Conservation (phyloP, 2,888 invertebrate species). For the Acrobasis consociella region DNA sequence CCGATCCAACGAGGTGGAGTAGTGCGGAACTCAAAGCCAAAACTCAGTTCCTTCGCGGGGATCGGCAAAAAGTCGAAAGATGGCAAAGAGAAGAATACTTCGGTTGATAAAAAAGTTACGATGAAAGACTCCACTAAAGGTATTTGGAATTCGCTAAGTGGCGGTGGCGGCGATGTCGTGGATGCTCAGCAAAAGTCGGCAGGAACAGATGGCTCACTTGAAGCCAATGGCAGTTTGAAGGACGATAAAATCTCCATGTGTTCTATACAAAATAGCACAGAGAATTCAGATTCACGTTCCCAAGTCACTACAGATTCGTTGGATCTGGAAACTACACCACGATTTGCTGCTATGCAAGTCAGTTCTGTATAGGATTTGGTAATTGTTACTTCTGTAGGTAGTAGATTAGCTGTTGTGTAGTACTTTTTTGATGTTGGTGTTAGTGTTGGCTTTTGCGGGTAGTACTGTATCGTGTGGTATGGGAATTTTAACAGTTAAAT, state of each 20-base stretch:
- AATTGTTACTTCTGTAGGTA: background rate
- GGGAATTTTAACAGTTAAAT: too few relatives aligned
- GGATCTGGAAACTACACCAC: slow-evolving; percentile 76
- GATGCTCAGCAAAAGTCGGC: slow-evolving; percentile 74
- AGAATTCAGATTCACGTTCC: slow-evolving; percentile 75
- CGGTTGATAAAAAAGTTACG: slow-evolving; percentile 70
- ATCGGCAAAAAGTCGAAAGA: slow-evolving; percentile 85
- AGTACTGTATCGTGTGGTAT: background rate
- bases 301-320: slow-evolving; percentile 77
- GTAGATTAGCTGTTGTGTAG: background rate
- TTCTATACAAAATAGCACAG: slow-evolving; percentile 65
- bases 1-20: slow-evolving; percentile 78
- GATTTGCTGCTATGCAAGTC: slow-evolving; percentile 83
- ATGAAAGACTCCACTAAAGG: slow-evolving; percentile 74
- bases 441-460: background rate
- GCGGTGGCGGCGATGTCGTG: slow-evolving; percentile 75
- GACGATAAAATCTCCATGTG: slow-evolving; percentile 75
- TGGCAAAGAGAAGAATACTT: slow-evolving; percentile 69
- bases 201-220: slow-evolving; percentile 57
- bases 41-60: slow-evolving; percentile 83
- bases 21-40: slow-evolving; percentile 83
- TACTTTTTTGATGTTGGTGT: slow-evolving; percentile 6
- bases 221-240: slow-evolving; percentile 72
- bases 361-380: slow-evolving; percentile 71
- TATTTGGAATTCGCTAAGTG: slow-evolving; percentile 73